Base-by-base conservation (phyloP, 2,888 invertebrate genomes). In the Petrophora chlorosata region DNA sequence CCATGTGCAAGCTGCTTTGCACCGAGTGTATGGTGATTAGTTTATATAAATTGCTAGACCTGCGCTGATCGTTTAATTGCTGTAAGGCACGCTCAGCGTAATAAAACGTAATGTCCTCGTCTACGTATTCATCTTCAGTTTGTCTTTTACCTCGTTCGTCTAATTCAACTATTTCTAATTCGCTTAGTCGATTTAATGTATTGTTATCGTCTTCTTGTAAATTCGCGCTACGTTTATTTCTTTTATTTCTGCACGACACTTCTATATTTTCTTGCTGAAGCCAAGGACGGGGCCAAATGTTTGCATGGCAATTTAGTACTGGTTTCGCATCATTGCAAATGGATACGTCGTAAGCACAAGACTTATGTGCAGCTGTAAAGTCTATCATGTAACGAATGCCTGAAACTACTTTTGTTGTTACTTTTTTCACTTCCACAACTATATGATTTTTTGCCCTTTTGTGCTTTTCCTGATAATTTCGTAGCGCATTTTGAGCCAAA, bases 201-300 rank as follows among this genome's bases (percentile, higher is more conserved):
- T 9, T 22, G 8, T 49, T 25, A 48, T 42, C 35, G 15, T 39
- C 19, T 4, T 49, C 44, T 15, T 43, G 33, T 13, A 46, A 38
- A 17, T 44, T 29, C 15, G 32, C 13, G 12, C n/a, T 23, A 12
- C 39, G 52, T 10, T 45, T 23, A 22, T 29, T 35, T 12, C 8
- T 16, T 45, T 61, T 58, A 3, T 33, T 51, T 4, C 68, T 62
- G 56, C 90, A 85, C 16, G 66, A 59, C 0, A 90, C 79, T 29
- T 76, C 63, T 43, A 82, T 76, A 23, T 82, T 71, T 35, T 82
- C 79, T 1, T 44, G 49, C 30, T 79, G 78, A 14, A 90, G 26
- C 93, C 93, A 93, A 4, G 91, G 89, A 23, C 80, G 85, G 23
- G 90, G 82, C 92, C 91, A 92, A 34, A 92, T 83, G 41, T 75